A percentile compares a stretch with the other conserved stretches of the same genome.
These are phyloP conservation scores for Hippocampus guttulatus DNA, from an alignment of 2,113 vertebrate species.

Conservation along the genomic window DNA sequence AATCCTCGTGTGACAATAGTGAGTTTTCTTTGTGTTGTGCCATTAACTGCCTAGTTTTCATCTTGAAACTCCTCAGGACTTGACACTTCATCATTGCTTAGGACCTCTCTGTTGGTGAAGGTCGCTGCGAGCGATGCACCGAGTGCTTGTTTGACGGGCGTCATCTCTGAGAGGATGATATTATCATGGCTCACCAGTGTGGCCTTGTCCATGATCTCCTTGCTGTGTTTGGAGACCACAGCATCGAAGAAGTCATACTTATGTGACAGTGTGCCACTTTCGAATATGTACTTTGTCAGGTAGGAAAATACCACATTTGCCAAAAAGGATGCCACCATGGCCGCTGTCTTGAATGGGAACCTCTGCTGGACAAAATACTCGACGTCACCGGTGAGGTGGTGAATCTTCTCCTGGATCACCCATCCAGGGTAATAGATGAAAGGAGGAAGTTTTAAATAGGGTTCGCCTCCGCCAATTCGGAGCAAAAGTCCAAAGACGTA, in stretches of 20 bases:
- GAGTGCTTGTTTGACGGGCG: slow-evolving; percentile 80
- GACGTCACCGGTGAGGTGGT: slow-evolving; percentile 61
- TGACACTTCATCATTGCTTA: slow-evolving; percentile 77
- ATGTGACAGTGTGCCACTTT: slow-evolving; percentile 87
- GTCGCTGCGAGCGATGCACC: slow-evolving; percentile 79
- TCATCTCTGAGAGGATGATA: slow-evolving; percentile 88
- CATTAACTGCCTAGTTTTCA: slow-evolving; percentile 65
- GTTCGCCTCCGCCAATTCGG: slow-evolving; percentile 90
- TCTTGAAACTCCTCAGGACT: slow-evolving; percentile 82
- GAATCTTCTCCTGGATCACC: slow-evolving; percentile 63
- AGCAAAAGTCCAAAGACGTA: slow-evolving; percentile 87
- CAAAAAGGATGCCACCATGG: slow-evolving; percentile 88
- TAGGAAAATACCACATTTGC: slow-evolving; percentile 86
- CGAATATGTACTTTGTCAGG: slow-evolving; percentile 89
- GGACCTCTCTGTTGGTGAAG: slow-evolving; percentile 84
- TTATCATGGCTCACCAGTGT: slow-evolving; percentile 88
- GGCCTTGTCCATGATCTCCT: slow-evolving; percentile 95
- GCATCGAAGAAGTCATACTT: slow-evolving; percentile 92
- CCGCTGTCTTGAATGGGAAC: slow-evolving; percentile 91
- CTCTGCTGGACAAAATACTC: slow-evolving; percentile 81
- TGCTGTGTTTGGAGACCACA: slow-evolving; percentile 90
- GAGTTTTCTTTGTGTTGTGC: slow-evolving; percentile 47
- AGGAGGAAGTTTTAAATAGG: slow-evolving; percentile 88
- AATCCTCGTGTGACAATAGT: slow-evolving; percentile 53
- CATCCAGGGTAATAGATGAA: slow-evolving; percentile 89